A percentile compares a stretch with the other conserved stretches of the same genome.
These are phyloP conservation scores for Agonum fuliginosum DNA, from an alignment of 2,888 invertebrate species.

Conservation along the genomic window DNA sequence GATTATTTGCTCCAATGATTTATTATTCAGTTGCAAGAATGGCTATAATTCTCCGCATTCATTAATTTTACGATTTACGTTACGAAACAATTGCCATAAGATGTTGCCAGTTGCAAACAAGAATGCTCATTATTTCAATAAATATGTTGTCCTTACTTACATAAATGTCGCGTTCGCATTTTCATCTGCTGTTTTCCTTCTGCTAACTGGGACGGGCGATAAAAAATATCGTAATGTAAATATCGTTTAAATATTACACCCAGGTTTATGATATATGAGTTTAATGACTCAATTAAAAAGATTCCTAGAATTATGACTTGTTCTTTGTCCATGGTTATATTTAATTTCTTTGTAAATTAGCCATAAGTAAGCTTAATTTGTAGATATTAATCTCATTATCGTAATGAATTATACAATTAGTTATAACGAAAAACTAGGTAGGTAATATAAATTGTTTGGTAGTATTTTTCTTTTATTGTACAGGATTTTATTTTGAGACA, in stretches of 20 bases:
- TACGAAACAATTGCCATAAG: conserved; percentile 45
- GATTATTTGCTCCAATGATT: conserved; percentile 27
- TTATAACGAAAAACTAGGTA: too few species aligned
- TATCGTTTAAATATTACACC: neutral
- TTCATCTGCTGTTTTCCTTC: conserved; percentile 13
- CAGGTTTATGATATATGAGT: neutral
- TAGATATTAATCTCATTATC: too few species aligned
- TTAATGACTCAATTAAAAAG: too few species aligned
- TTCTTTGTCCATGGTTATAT: too few species aligned
- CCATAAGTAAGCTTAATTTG: too few species aligned
- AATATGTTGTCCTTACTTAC: conserved; percentile 11
- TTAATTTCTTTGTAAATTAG: too few species aligned
- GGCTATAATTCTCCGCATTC: conserved; percentile 21
- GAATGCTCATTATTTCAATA: conserved; percentile 29
- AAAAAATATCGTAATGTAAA: neutral
- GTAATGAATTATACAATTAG: too few species aligned
- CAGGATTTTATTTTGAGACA: too few species aligned
- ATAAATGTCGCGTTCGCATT: conserved; percentile 29
- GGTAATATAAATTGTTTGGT: too few species aligned
- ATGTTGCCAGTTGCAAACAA: conserved; percentile 38
- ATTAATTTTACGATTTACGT: conserved; percentile 41
- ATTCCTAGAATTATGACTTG: too few species aligned
- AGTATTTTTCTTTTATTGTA: too few species aligned
- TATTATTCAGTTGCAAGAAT: neutral
- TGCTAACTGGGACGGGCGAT: neutral